Conservation (phyloP, 2,797 vertebrate species). For the Rousettus madagascariensis region DNA sequence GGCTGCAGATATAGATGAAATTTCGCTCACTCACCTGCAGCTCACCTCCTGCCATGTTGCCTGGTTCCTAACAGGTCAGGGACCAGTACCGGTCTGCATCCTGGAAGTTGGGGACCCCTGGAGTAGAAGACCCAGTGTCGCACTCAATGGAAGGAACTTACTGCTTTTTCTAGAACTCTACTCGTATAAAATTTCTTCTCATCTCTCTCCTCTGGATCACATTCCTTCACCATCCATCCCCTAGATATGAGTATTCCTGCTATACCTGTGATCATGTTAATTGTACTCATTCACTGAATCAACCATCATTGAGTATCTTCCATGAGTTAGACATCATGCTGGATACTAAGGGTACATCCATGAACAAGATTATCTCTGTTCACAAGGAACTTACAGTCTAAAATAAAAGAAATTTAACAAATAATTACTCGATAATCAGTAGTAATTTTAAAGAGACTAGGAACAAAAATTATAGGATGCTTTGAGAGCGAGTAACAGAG, state of each 20-base stretch:
- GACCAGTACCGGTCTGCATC: no score
- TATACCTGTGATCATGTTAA: neutral
- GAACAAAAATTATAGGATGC: neutral
- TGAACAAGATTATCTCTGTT: neutral
- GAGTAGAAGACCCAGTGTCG: neutral
- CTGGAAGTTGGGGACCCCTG: no score
- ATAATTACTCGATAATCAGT: neutral
- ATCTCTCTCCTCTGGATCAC: neutral
- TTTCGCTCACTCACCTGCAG: no score
- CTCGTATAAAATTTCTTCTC: neutral
- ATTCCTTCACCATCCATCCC: neutral
- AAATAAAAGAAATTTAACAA: neutral
- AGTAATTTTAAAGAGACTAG: neutral
- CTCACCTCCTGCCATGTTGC: no score
- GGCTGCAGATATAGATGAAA: no score
- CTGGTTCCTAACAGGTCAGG: no score
- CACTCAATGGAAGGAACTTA: neutral
- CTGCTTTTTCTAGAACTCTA: neutral
- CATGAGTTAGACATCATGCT: neutral
- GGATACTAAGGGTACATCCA: neutral
- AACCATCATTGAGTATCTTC: neutral
- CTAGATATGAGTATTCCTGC: neutral
- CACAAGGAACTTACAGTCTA: neutral
- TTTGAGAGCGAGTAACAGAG: slow-evolving; percentile 1
- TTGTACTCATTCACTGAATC: neutral